Base-by-base conservation (phyloP, 2,888 invertebrate genomes). In the Chironomus riparius region DNA sequence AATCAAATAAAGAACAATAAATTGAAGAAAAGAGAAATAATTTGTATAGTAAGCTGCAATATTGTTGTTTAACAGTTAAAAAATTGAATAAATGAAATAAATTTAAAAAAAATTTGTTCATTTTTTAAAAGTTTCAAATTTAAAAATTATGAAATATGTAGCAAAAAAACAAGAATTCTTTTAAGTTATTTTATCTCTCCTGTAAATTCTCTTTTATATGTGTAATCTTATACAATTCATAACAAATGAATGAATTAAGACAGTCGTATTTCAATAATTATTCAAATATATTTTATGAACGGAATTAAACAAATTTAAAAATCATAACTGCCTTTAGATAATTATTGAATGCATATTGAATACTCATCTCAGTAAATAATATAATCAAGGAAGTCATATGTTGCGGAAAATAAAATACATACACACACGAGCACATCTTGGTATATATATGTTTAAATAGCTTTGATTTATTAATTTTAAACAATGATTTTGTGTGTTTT, bases 41-140 rank as follows among this genome's bases (percentile, higher is more conserved):
- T 50, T 61, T 74, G 74, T 74, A 74, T 48, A 74, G 72, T 74
- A 68, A 48, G 74, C 65, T 74, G 74, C 74, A 74, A 74, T 74
- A 74, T 47, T 74, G 68, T 74, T 65, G n/a, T 56, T 7, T 56
- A 56, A 56, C 18, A 56, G 24, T 22, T 65, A 65, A 21, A 13
- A 65, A 21, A 24, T 24, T 65, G 13, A 10, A 21, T 21, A 24
- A 65, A 65, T 65, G 12, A 24, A 56, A 4, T 15, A 56, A 56
- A 56, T n/a, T 50, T 50, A 50, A 50, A 15, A 12, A 2, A 50
- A 50, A n/a, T 56, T 56, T 15, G 38, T 38, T 38, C 38, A 38
- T 38, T 38, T 38, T 38, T 38, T 38, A 38, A 38, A 10, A 38
- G 38, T 28, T 4, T 2, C 4, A 28, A 28, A 28, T 28, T 4